Evolutionary conservation across 2,797 vertebrate species (phyloP), one percentile per base, ranked within the genome.

Genomic region (Gobionotothen gibberifrons): DNA sequence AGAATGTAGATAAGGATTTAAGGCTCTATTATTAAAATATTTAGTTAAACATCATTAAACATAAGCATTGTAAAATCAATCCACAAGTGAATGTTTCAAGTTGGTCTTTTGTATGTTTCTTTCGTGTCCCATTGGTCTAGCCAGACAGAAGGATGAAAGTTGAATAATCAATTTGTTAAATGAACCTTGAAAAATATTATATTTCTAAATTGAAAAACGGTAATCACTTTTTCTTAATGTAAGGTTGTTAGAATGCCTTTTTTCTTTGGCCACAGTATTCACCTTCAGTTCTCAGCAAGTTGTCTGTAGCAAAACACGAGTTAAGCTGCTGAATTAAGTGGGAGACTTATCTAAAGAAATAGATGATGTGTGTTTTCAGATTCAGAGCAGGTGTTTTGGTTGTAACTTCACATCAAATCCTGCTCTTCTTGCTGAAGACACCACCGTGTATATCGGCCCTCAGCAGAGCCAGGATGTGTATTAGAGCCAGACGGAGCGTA

Each of bases 401-500:
- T 43, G 22, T 36, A 60, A 22, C 15, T 47, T 48, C 1, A 16
- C 19, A 32, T 67, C 44, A 10, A 32, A 67, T 1, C 16, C 4
- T 21, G 5, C 12, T 69, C 43, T 15, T 55, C 7, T 0, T 19
- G 17, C 40, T 32, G 21, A 2, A 51, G 5, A 11, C 26, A 15
- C 17, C 17, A n/a, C 12, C 21, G 48, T 48, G 5, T 4, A 0
- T 0, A 16, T 16, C 16, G 11, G 22, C 19, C 13, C 11, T 16
- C 49, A 54, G 51, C 56, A 26, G 49, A 53, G 42, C 16, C 72
- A 39, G 78, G 40, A 70, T 90, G 92, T 84, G 91, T 92, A 94
- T 92, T 94, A 40, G 81, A 84, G 76, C 83, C 92, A 94, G 93
- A 94, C 93, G 15, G 64, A 53, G 29, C 43, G 5, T 88, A 91